Evolutionary conservation across 2,888 invertebrate species (phyloP).

Genomic region (Pristionchus fissidentatus): DNA sequence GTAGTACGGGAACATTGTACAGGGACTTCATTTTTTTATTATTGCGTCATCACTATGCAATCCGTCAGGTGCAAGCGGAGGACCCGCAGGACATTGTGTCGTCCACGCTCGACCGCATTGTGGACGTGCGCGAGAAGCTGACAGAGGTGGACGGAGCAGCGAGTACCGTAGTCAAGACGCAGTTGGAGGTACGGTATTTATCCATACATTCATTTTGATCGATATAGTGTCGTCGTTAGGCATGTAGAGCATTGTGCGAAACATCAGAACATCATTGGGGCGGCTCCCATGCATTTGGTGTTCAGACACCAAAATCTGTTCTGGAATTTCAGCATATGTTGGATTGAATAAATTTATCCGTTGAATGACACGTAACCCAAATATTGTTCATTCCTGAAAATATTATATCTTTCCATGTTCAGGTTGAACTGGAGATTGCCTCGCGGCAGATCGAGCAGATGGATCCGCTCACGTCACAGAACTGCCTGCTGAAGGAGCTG

Average conservation of each 20-base stretch:
- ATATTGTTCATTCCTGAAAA: background rate
- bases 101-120: constrained; percentile 66
- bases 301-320: too few species aligned
- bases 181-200: constrained; percentile 53
- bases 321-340: too few species aligned
- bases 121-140: constrained; percentile 64
- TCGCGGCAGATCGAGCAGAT: constrained; percentile 68
- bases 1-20: background rate
- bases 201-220: too few species aligned
- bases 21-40: background rate
- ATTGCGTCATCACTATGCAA: background rate
- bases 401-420: background rate
- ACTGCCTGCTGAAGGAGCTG: constrained; percentile 62
- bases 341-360: background rate
- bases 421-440: constrained; percentile 68
- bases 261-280: background rate
- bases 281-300: too few species aligned
- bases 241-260: background rate
- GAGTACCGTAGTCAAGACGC: constrained; percentile 57
- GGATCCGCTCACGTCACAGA: constrained; percentile 70
- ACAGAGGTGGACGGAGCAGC: constrained; percentile 56
- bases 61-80: constrained; percentile 23
- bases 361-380: background rate
- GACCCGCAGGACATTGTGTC: constrained; percentile 71
- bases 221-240: background rate